phyloP scores from a whole-genome alignment of 1,140 invertebrate genomes.

The Musca vetustissima region DNA sequence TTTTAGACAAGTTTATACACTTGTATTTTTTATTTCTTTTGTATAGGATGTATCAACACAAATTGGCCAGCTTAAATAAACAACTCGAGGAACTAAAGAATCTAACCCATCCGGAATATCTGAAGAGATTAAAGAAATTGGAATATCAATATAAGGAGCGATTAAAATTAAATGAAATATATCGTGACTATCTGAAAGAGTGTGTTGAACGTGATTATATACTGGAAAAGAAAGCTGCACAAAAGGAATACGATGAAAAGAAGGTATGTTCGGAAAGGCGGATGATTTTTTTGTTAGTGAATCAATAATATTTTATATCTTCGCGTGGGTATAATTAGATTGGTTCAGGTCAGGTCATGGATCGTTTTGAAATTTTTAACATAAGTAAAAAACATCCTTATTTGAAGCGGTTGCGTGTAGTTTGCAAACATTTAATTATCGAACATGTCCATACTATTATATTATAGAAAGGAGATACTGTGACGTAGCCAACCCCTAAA shows the following conservation, averaged over 20 bases:
- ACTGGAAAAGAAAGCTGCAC: constrained; percentile 83
- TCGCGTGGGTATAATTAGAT: no score
- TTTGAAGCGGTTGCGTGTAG: no score
- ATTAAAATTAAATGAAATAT: constrained; percentile 78
- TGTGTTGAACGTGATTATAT: constrained; percentile 86
- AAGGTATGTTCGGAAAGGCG: constrained; percentile 59
- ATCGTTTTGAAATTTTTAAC: no score
- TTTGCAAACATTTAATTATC: no score
- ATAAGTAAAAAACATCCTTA: no score
- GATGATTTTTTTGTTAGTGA: no score
- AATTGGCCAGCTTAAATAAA: constrained; percentile 84
- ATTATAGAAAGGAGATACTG: no score
- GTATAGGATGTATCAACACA: constrained; percentile 89
- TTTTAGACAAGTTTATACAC: constrained; percentile 1
- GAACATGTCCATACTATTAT: no score
- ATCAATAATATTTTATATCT: no score
- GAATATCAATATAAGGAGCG: constrained; percentile 81
- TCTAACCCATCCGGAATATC: constrained; percentile 83
- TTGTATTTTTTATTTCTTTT: constrained; percentile 30
- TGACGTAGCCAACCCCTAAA: no score
- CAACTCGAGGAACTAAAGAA: constrained; percentile 87
- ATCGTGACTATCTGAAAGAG: constrained; percentile 79
- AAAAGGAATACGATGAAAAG: constrained; percentile 93
- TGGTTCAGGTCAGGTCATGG: no score
- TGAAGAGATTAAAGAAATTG: constrained; percentile 77